Conservation (phyloP, 2,113 vertebrate genomes). For the Mobula hypostoma region DNA sequence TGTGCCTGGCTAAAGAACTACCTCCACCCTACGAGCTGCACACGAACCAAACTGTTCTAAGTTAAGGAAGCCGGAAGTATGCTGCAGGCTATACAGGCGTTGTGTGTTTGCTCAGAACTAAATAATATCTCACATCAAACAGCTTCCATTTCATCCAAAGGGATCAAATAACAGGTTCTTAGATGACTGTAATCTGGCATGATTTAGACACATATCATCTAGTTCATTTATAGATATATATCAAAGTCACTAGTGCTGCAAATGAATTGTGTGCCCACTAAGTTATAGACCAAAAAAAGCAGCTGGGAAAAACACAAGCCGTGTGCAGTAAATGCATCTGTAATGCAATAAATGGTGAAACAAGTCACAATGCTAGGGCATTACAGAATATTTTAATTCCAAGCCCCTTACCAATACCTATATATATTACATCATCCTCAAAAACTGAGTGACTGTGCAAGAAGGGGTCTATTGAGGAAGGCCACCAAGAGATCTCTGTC, state of each 20-base stretch:
- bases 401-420: too few species aligned
- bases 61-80: background rate
- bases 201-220: background rate
- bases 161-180: background rate
- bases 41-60: background rate
- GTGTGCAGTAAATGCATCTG: background rate
- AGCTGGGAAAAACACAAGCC: background rate
- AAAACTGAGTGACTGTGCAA: too few species aligned
- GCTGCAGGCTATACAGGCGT: background rate
- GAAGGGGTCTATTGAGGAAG: too few species aligned
- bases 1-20: background rate
- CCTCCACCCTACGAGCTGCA: background rate
- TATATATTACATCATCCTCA: too few species aligned
- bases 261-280: background rate
- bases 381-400: background rate
- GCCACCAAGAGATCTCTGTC: too few species aligned
- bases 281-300: background rate
- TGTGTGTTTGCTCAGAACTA: background rate
- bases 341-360: background rate
- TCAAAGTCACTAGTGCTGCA: background rate
- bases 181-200: background rate
- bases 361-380: background rate
- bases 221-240: background rate
- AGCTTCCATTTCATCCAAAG: slow-evolving; percentile 23
- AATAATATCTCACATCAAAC: slow-evolving; percentile 21